Evolutionary conservation across 2,888 invertebrate genomes (phyloP), one percentile per base, ranked within the genome.

Genomic region (Argyresthia goedartella): DNA sequence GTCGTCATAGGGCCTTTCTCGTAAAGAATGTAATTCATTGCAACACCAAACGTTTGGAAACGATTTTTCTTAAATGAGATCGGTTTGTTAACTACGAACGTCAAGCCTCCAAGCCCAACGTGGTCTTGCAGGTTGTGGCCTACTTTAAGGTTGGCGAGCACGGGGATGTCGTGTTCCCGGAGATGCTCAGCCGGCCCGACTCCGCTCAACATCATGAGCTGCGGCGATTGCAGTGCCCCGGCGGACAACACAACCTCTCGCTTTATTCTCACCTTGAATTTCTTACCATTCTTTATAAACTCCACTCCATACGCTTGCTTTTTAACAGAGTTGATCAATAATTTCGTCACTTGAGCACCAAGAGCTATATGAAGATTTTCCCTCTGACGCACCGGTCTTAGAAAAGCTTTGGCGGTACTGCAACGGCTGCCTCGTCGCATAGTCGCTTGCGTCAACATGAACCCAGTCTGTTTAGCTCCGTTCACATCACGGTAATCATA

Each of bases 171-270:
- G 56, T 92, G 88, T 54, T 92, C 89, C 53, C 88, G 78, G 4
- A 95, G 77, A 66, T 95, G 94, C 11, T 93, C 92, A 2, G 88
- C 89, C 0, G 95, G 95, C 0, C 95, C 95, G 16, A 97, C 89
- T 0, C 98, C 98, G 52, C 95, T 96, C 8, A 98, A 71, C 96
- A 97, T 95, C 58, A 98, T 87, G 15, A 98, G 68, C 63, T 98
- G 96, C 0, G 98, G 97, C 3, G 94, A 92, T 51, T 94, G 93
- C 41, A 98, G 90, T 0, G 97, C 91, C 0, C 98, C 98, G 0
- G 96, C 94, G 1, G 95, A 93, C 61, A 96, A 82, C 8, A 98
- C 90, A 0, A 98, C 91, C 73, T 96, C 96, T 51, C 93, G 89
- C 55, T 92, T 90, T 0, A 95, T 95, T 56, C 91, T 86, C 0